A percentile compares a stretch with the other conserved stretches of the same genome.
Conservation (phyloP, 2,888 invertebrate species). For the Tetanocera ferruginea region DNA sequence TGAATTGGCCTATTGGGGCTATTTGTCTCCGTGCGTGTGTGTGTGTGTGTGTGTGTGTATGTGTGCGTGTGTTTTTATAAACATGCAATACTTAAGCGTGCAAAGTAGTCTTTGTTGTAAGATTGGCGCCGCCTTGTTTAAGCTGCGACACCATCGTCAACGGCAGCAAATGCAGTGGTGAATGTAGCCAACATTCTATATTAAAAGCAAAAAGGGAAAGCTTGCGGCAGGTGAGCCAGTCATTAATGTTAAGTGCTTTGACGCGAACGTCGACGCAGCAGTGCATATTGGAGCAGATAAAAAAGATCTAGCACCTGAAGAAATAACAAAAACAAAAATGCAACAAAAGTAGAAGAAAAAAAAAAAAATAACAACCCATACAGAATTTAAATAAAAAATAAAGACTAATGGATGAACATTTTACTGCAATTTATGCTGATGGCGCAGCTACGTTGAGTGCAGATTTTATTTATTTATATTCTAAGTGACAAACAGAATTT, state of each 20-base stretch:
- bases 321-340: too few relatives aligned
- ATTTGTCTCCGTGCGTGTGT: too few relatives aligned
- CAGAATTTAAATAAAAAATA: not conserved
- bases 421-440: not conserved
- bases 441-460: not conserved
- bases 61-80: too few relatives aligned
- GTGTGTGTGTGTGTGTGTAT: too few relatives aligned
- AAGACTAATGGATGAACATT: conserved; percentile 7
- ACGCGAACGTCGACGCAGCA: not conserved
- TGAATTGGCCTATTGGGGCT: too few relatives aligned
- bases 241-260: conserved; percentile 8
- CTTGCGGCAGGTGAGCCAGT: not conserved
- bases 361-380: too few relatives aligned
- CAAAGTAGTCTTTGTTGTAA: too few relatives aligned
- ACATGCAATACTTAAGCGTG: too few relatives aligned
- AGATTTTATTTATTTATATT: not conserved
- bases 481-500: not conserved
- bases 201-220: not conserved
- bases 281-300: not conserved
- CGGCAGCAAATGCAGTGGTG: not conserved
- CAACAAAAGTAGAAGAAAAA: too few relatives aligned
- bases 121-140: too few relatives aligned
- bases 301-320: too few relatives aligned
- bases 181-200: not conserved
- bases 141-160: too few relatives aligned